Evolutionary conservation across 2,888 invertebrate species (phyloP).

Genomic region (Phanerotoma sp.): DNA sequence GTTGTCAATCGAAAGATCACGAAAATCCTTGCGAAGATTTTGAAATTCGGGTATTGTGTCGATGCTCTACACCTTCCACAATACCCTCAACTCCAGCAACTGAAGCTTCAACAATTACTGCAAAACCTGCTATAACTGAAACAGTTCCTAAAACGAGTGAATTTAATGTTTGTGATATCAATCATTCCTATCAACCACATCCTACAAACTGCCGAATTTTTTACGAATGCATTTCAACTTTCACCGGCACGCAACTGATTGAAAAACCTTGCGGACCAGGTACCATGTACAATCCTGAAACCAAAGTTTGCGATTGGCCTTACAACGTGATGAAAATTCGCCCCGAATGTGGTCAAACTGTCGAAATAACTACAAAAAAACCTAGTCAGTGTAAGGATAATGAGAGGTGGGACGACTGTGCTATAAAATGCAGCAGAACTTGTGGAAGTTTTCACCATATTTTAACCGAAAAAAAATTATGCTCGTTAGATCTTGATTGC

Average conservation of each 20-base stretch:
- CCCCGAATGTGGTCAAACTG: constrained; percentile 61
- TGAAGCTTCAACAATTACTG: background rate
- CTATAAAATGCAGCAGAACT: constrained; percentile 70
- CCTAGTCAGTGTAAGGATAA: constrained; percentile 52
- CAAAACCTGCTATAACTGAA: background rate
- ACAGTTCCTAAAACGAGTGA: too few relatives aligned
- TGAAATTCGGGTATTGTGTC: constrained; percentile 77
- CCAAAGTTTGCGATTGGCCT: constrained; percentile 69
- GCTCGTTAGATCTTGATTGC: constrained; percentile 51
- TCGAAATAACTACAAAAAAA: constrained; percentile 5
- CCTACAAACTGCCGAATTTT: constrained; percentile 70
- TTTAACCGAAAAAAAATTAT: constrained; percentile 44
- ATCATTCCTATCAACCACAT: constrained; percentile 64
- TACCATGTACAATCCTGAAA: constrained; percentile 68
- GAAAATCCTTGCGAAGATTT: constrained; percentile 71
- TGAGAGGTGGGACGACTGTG: constrained; percentile 68
- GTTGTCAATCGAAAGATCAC: constrained; percentile 61
- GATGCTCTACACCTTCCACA: constrained; percentile 56
- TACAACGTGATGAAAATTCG: constrained; percentile 61
- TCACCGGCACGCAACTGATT: constrained; percentile 58
- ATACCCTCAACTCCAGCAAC: constrained; percentile 10
- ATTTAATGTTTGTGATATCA: constrained; percentile 55
- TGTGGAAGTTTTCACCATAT: constrained; percentile 67
- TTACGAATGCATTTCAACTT: constrained; percentile 66
- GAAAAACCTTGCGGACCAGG: constrained; percentile 67